These are phyloP conservation scores for Drosophila aldrichi DNA, from an alignment of 2,888 invertebrate genomes.

Conservation along the genomic window DNA sequence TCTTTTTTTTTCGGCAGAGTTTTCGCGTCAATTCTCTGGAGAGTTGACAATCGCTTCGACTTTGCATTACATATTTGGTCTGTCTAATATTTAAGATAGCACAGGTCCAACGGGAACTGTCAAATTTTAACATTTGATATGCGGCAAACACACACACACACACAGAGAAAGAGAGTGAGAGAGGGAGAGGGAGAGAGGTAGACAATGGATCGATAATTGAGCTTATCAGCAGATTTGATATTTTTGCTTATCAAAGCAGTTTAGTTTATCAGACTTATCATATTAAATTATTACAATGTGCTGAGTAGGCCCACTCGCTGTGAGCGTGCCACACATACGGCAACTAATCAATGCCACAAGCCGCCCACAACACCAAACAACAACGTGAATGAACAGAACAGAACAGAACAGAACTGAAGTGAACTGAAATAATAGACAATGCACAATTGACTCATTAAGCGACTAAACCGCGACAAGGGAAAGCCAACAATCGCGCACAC, in stretches of 20 bases:
- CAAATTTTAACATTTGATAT: slow-evolving; percentile 56
- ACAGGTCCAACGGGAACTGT: slow-evolving; percentile 53
- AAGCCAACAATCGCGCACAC: slow-evolving; percentile 35
- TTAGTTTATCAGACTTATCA: slow-evolving; percentile 68
- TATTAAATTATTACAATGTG: slow-evolving; percentile 76
- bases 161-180: neutral
- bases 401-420: too few species aligned
- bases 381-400: slow-evolving; percentile 26
- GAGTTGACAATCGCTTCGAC: slow-evolving; percentile 48
- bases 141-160: neutral
- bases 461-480: slow-evolving; percentile 74
- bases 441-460: slow-evolving; percentile 81
- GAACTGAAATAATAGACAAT: slow-evolving; percentile 42
- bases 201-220: slow-evolving; percentile 71
- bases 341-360: slow-evolving; percentile 71
- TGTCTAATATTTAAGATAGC: slow-evolving; percentile 44
- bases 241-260: slow-evolving; percentile 74
- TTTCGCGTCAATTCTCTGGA: slow-evolving; percentile 38
- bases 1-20: slow-evolving; percentile 13
- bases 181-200: neutral
- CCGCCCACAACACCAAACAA: slow-evolving; percentile 51
- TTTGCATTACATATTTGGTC: slow-evolving; percentile 41
- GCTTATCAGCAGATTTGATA: slow-evolving; percentile 70
- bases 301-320: slow-evolving; percentile 27
- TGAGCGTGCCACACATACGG: slow-evolving; percentile 18